Conservation (phyloP, 2,888 invertebrate genomes). For the Drepanosiphum platanoidis region DNA sequence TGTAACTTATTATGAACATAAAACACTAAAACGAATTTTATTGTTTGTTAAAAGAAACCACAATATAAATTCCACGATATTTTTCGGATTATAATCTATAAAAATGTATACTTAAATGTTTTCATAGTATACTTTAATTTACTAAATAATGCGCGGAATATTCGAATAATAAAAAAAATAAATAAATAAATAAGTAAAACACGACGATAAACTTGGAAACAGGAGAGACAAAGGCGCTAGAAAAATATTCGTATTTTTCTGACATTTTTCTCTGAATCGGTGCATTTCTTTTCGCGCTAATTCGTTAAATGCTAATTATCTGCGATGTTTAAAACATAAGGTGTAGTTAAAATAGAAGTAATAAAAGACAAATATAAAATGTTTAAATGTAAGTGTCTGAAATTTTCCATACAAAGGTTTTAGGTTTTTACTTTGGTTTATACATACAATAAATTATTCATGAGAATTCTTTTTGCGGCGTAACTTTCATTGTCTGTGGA, state of each 20-base stretch:
- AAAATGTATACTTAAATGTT: neutral
- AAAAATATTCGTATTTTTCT: neutral
- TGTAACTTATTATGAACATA: neutral
- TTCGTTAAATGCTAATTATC: neutral
- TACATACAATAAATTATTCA: slow-evolving; percentile 52
- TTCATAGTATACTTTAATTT: too few relatives aligned
- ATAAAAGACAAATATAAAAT: slow-evolving; percentile 20
- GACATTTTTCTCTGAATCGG: neutral
- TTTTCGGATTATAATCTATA: too few relatives aligned
- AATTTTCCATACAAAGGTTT: slow-evolving; percentile 34
- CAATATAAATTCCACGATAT: neutral
- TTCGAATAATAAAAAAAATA: too few relatives aligned
- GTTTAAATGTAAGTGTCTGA: slow-evolving; percentile 14
- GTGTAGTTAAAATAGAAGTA: neutral
- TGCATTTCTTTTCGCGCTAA: neutral
- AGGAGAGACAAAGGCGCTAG: neutral
- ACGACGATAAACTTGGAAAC: neutral
- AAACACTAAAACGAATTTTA: neutral
- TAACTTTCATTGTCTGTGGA: slow-evolving; percentile 40
- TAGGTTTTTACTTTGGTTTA: slow-evolving; percentile 36
- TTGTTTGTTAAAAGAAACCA: neutral
- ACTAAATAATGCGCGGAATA: too few relatives aligned
- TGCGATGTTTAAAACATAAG: slow-evolving; percentile 31
- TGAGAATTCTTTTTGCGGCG: slow-evolving; percentile 32
- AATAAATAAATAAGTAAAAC: too few relatives aligned